phyloP scores from a whole-genome alignment of 1,140 invertebrate species.

The Caenorhabditis latens region DNA sequence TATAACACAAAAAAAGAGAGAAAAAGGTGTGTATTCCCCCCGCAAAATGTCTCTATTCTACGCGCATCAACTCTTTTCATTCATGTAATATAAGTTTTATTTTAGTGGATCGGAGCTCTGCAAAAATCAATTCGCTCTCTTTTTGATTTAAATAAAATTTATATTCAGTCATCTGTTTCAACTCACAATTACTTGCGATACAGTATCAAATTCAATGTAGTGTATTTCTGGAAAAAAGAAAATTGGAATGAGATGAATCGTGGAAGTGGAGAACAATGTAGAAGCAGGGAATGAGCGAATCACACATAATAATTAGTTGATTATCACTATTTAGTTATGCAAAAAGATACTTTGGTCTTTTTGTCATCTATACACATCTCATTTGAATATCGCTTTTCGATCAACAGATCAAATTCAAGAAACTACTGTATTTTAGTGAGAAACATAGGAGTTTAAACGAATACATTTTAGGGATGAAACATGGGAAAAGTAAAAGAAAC shows the following conservation, averaged over 20 bases:
- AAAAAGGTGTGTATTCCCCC: not conserved
- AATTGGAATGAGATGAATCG: not conserved
- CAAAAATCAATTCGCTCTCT: not conserved
- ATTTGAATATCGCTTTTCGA: not conserved
- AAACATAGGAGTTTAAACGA: too few relatives aligned
- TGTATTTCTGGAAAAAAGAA: not conserved
- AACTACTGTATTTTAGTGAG: too few relatives aligned
- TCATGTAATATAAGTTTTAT: constrained; percentile 5
- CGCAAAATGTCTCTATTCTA: not conserved
- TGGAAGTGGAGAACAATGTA: not conserved
- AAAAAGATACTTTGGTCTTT: constrained; percentile 10
- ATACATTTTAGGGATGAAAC: too few relatives aligned
- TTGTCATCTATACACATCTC: too few relatives aligned
- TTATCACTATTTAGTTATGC: constrained; percentile 24
- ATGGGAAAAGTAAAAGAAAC: too few relatives aligned
- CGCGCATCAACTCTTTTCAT: not conserved
- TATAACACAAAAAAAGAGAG: constrained; percentile 13
- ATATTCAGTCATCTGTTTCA: too few relatives aligned
- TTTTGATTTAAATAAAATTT: too few relatives aligned
- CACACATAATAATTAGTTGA: constrained; percentile 2
- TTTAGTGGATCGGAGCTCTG: not conserved
- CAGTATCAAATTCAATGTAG: too few relatives aligned
- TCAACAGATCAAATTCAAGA: not conserved
- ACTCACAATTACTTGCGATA: too few relatives aligned
- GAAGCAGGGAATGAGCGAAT: not conserved